phyloP scores from a whole-genome alignment of 2,888 invertebrate species.

The Leptothorax acervorum region DNA sequence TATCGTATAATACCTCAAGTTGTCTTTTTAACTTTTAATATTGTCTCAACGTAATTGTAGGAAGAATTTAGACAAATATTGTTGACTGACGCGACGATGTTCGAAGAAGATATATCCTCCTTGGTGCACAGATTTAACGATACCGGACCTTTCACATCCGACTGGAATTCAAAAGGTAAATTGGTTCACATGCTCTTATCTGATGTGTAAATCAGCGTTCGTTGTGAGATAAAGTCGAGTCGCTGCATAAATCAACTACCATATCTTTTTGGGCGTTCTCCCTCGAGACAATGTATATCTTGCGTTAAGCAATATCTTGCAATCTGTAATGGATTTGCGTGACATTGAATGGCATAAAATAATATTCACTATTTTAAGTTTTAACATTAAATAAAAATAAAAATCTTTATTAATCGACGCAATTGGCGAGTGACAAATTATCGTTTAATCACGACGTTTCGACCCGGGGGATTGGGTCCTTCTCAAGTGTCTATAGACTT shows the following conservation, averaged over 20 bases:
- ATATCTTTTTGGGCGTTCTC: constrained; percentile 16
- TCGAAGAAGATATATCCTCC: constrained; percentile 90
- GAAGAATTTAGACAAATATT: constrained; percentile 91
- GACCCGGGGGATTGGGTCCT: too few species aligned
- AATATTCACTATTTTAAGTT: background rate
- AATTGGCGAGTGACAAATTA: too few species aligned
- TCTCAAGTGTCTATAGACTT: too few species aligned
- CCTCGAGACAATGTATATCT: background rate
- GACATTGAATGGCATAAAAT: background rate
- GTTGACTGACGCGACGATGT: constrained; percentile 90
- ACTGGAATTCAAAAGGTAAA: constrained; percentile 84
- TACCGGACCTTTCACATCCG: constrained; percentile 89
- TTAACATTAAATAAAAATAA: background rate
- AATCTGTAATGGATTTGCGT: constrained; percentile 2
- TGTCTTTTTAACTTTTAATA: background rate
- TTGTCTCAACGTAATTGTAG: constrained; percentile 71
- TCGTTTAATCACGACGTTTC: too few species aligned
- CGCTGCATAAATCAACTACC: constrained; percentile 28
- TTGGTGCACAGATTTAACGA: constrained; percentile 90
- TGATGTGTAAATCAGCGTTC: constrained; percentile 3
- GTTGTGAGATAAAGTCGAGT: constrained; percentile 6
- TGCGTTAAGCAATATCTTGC: constrained; percentile 1
- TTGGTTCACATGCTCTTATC: constrained; percentile 29
- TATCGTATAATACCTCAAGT: background rate
- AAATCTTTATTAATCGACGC: too few species aligned